Evolutionary conservation across 2,797 vertebrate species (phyloP), one percentile per base, ranked within the genome.

Genomic region (Microchirus variegatus): DNA sequence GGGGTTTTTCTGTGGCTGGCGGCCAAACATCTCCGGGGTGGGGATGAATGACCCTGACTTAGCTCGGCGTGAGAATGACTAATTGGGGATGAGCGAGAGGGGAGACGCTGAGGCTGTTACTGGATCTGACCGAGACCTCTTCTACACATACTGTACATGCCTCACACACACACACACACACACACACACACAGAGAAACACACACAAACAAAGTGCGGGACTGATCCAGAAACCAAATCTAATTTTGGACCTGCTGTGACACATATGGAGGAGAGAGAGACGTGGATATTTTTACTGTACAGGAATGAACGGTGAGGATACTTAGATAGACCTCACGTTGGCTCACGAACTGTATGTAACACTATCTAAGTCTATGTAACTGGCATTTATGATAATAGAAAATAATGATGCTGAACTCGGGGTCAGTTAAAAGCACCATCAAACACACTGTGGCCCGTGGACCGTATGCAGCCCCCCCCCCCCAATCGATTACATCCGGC

Each of bases 61-160:
- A 68, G 63, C 48, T 66, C 5, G 0, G 63, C 62, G 71, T 51
- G 63, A 67, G 46, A 77, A 80, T 67, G 68, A 80, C 65, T 79
- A 79, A 83, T 75, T 84, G 69, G 70, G 70, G 63, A 67, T 67
- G 73, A 47, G 59, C 42, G 44, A 31, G 18, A 59, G 15, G 38
- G n/a, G 49, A 9, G 7, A 42, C 35, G 52, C 19, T 15, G 11
- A 45, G 57, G 49, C 62, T 67, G 73, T 77, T 72, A 74, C 80
- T 74, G 82, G 74, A 83, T 70, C 71, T 77, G 75, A 80, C 78
- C 77, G 66, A 76, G 71, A 77, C 75, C 56, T 70, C 71, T 68
- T 69, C 48, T 15, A 17, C 52, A 78, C 62, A 75, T 67, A 81
- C 62, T 64, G 48, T 56, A 68, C 63, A 70, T 76, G 55, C 74